phyloP scores from a whole-genome alignment of 2,888 invertebrate species.

The Sesia bembeciformis region DNA sequence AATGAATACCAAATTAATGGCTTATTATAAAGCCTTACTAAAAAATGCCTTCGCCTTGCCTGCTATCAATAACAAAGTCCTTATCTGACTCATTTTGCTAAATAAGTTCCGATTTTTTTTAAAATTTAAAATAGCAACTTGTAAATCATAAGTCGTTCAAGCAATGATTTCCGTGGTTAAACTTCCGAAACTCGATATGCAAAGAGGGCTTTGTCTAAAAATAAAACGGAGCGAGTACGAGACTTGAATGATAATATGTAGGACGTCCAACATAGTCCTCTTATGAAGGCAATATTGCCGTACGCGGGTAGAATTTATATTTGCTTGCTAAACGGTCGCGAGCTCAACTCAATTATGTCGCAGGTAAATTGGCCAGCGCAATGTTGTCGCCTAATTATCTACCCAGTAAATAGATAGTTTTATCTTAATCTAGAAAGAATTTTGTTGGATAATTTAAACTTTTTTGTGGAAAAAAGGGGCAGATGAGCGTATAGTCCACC shows the following conservation, averaged over 20 bases:
- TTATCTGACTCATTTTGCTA: too few species aligned
- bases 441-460: too few species aligned
- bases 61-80: too few species aligned
- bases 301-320: slow-evolving; percentile 48
- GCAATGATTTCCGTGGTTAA: neutral
- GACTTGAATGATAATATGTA: slow-evolving; percentile 39
- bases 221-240: slow-evolving; percentile 47
- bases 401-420: neutral
- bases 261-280: slow-evolving; percentile 33
- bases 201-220: slow-evolving; percentile 42
- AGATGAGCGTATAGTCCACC: too few species aligned
- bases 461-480: too few species aligned
- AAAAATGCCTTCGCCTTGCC: too few species aligned
- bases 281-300: slow-evolving; percentile 56
- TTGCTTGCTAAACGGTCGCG: slow-evolving; percentile 21
- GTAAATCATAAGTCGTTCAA: too few species aligned
- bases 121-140: too few species aligned
- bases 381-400: neutral
- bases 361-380: neutral
- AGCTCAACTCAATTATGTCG: neutral
- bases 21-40: too few species aligned
- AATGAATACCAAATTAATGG: too few species aligned
- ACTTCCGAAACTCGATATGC: slow-evolving; percentile 29
- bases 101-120: too few species aligned
- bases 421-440: too few species aligned